These are phyloP conservation scores for Chelmon rostratus DNA, from an alignment of 2,797 vertebrate genomes.

Conservation along the genomic window DNA sequence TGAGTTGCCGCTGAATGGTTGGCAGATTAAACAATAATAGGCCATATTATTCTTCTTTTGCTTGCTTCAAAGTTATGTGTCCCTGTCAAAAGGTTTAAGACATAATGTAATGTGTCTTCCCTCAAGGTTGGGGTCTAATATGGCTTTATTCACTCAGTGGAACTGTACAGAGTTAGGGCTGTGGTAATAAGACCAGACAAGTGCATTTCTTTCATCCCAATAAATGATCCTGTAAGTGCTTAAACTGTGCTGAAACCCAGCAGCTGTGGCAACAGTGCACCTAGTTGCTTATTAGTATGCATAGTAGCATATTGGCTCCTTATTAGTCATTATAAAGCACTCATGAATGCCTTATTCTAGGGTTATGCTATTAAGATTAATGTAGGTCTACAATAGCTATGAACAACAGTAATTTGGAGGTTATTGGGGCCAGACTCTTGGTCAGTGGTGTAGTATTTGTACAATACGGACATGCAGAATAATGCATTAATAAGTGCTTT, in stretches of 20 bases:
- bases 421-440: too few relatives aligned
- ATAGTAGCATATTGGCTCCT: too few relatives aligned
- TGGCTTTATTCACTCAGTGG: constrained; percentile 22
- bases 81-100: constrained; percentile 22
- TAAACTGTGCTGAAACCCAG: constrained; percentile 31
- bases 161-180: not conserved
- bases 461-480: too few relatives aligned
- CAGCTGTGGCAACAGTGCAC: not conserved
- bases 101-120: constrained; percentile 17
- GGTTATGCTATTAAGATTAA: too few relatives aligned
- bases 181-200: constrained; percentile 16
- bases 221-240: constrained; percentile 21
- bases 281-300: too few relatives aligned
- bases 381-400: too few relatives aligned
- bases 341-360: too few relatives aligned
- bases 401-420: too few relatives aligned
- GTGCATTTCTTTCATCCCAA: not conserved
- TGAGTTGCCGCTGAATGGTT: constrained; percentile 22
- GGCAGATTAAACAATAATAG: constrained; percentile 40
- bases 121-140: constrained; percentile 13
- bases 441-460: too few relatives aligned
- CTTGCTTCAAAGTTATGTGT: constrained; percentile 26
- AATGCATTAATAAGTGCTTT: too few relatives aligned
- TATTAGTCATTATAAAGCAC: too few relatives aligned
- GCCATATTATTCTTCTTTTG: constrained; percentile 3